Percentiles rank a stretch among this genome's conserved stretches.
These are phyloP conservation scores for Zygothrica quintamaculata DNA, from an alignment of 2,888 invertebrate species.

Conservation along the genomic window DNA sequence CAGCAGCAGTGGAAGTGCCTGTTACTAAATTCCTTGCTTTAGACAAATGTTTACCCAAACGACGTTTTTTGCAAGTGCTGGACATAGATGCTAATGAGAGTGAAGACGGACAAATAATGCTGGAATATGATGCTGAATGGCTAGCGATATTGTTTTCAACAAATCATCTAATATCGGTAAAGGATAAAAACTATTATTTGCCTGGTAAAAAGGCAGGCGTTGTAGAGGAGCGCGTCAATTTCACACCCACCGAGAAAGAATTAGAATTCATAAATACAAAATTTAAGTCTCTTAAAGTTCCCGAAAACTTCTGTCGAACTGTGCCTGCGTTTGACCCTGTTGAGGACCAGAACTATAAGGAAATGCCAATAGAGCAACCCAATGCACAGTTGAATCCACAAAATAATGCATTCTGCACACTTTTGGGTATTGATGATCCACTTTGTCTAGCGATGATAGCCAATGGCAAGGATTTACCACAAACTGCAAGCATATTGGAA, in stretches of 20 bases:
- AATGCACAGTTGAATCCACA: constrained; percentile 88
- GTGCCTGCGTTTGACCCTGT: constrained; percentile 87
- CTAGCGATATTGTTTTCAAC: constrained; percentile 93
- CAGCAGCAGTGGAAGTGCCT: too few relatives aligned
- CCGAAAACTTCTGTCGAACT: constrained; percentile 91
- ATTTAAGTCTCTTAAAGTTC: constrained; percentile 90
- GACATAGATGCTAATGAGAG: constrained; percentile 82
- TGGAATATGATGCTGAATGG: constrained; percentile 96
- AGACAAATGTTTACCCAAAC: constrained; percentile 97
- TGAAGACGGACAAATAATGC: constrained; percentile 37
- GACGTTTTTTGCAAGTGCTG: constrained; percentile 94
- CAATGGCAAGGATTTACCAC: constrained; percentile 84
- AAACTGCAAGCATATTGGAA: constrained; percentile 65
- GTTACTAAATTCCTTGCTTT: constrained; percentile 94
- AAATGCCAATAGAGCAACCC: constrained; percentile 83
- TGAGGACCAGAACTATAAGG: constrained; percentile 75
- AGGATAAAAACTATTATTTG: constrained; percentile 89
- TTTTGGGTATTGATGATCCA: constrained; percentile 92
- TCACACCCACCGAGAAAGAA: constrained; percentile 89
- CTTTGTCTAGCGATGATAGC: constrained; percentile 87
- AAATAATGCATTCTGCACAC: constrained; percentile 88
- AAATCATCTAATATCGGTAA: constrained; percentile 93
- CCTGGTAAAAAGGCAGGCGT: constrained; percentile 89
- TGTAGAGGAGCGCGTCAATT: constrained; percentile 86
- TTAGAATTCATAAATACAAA: constrained; percentile 87